A percentile compares a stretch with the other conserved stretches of the same genome.
Conservation (phyloP, 2,113 vertebrate genomes). For the Shinisaurus crocodilurus region DNA sequence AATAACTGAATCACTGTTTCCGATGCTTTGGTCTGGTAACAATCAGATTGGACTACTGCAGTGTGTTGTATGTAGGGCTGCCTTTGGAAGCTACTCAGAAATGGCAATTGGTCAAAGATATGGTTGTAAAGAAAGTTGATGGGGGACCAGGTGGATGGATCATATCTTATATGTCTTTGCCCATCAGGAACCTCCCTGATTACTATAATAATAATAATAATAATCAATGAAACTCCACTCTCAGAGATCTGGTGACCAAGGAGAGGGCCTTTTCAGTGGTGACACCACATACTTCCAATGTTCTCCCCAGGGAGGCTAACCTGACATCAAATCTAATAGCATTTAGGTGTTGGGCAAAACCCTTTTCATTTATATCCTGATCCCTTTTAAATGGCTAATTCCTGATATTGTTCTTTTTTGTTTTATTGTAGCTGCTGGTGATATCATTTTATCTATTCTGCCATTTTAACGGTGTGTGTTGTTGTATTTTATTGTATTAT, state of each 20-base stretch:
- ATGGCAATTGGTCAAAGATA: background rate
- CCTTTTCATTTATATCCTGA: no score
- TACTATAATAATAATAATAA: no score
- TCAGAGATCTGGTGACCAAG: no score
- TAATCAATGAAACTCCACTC: no score
- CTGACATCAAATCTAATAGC: no score
- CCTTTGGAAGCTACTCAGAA: background rate
- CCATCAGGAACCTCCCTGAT: no score
- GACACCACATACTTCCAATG: no score
- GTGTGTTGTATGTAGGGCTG: background rate
- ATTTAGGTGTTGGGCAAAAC: no score
- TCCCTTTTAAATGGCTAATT: background rate
- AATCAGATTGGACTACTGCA: background rate
- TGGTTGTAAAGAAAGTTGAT: background rate
- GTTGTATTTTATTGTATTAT: background rate
- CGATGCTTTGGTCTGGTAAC: background rate
- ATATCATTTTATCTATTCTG: background rate
- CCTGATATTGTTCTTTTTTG: background rate
- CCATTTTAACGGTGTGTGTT: background rate
- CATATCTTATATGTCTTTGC: no score
- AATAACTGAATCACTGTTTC: background rate
- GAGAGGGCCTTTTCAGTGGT: no score
- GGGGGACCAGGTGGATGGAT: background rate
- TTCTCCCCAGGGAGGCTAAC: no score
- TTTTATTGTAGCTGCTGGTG: background rate